phyloP scores from a whole-genome alignment of 2,113 vertebrate genomes.

The Gracilinanus agilis region DNA sequence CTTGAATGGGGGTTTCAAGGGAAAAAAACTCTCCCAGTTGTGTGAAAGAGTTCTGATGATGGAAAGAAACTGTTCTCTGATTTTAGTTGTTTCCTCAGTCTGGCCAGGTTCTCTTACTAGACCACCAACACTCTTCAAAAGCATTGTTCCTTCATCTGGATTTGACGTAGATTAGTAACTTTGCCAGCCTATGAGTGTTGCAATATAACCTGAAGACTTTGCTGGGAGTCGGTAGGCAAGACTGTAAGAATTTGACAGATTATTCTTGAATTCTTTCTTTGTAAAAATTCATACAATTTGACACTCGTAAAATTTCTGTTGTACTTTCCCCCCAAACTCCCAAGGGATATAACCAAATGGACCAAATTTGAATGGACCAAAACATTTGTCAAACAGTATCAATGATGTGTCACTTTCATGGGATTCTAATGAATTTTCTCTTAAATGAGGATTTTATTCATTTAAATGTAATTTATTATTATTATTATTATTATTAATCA shows the following conservation, averaged over 20 bases:
- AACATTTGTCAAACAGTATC: conserved; percentile 53
- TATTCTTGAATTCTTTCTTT: conserved; percentile 66
- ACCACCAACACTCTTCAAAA: conserved; percentile 59
- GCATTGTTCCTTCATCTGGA: neutral
- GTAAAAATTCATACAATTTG: conserved; percentile 53
- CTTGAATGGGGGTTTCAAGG: neutral
- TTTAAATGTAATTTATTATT: no score
- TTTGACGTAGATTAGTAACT: neutral
- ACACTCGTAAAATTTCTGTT: conserved; percentile 61
- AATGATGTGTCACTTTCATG: conserved; percentile 47
- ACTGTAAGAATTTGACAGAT: conserved; percentile 51
- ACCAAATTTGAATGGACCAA: conserved; percentile 59
- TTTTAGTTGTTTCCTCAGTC: neutral
- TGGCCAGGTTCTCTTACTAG: conserved; percentile 19
- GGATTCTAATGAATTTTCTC: neutral
- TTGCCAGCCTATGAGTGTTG: conserved; percentile 8
- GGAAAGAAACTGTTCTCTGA: conserved; percentile 38
- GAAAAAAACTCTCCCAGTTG: neutral
- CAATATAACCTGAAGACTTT: conserved; percentile 38
- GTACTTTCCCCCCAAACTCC: conserved; percentile 53
- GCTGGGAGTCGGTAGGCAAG: conserved; percentile 35
- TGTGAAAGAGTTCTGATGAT: conserved; percentile 17
- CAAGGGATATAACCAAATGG: conserved; percentile 41
- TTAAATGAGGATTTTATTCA: no score
- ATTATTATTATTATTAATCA: no score